Conservation (phyloP, 2,888 invertebrate species). For the Athalia circularis region DNA sequence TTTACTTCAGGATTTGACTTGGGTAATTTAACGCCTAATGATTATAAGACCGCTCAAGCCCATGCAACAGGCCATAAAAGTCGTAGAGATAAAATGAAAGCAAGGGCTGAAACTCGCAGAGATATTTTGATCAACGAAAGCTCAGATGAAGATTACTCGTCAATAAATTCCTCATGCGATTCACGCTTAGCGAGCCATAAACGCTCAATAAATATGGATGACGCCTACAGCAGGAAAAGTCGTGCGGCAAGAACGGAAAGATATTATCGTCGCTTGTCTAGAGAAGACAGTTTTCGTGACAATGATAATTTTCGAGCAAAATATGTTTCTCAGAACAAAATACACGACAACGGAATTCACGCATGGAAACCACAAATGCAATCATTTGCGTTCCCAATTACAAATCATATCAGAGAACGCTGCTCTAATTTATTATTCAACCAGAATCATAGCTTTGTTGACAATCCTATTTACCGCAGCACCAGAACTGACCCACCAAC, state of each 20-base stretch:
- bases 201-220: conserved; percentile 59
- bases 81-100: conserved; percentile 80
- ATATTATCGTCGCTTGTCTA: conserved; percentile 84
- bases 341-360: not conserved
- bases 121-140: conserved; percentile 80
- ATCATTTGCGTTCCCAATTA: not conserved
- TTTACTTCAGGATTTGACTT: not conserved
- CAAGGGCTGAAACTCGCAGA: conserved; percentile 81
- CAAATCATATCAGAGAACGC: not conserved
- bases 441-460: not conserved
- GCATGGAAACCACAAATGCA: not conserved
- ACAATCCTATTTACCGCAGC: conserved; percentile 23
- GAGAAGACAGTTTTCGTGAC: conserved; percentile 76
- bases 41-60: not conserved
- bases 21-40: not conserved
- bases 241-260: conserved; percentile 87
- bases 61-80: conserved; percentile 66
- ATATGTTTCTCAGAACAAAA: not conserved
- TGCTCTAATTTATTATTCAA: not conserved
- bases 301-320: not conserved
- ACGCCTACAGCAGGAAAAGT: conserved; percentile 79
- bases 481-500: not conserved
- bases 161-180: conserved; percentile 82
- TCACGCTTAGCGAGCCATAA: conserved; percentile 79
- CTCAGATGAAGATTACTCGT: conserved; percentile 82